phyloP scores from a whole-genome alignment of 2,113 vertebrate species.

The Zingel zingel region DNA sequence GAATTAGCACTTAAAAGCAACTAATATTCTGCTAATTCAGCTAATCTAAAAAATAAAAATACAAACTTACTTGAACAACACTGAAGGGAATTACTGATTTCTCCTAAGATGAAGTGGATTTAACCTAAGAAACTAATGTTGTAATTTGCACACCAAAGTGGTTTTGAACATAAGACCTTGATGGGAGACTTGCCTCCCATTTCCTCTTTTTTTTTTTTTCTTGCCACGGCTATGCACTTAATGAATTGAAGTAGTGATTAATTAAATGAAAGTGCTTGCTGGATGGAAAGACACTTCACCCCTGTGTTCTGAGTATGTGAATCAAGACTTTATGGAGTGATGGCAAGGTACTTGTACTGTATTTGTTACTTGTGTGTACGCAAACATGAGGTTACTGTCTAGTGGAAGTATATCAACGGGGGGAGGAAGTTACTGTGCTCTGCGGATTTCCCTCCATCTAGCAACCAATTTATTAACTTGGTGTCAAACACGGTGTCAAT shows the following conservation, averaged over 20 bases:
- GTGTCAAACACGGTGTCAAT: conserved; percentile 62
- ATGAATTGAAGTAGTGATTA: conserved; percentile 73
- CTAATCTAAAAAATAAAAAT: not conserved
- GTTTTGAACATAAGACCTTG: conserved; percentile 53
- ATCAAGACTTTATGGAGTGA: conserved; percentile 61
- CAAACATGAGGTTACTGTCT: conserved; percentile 53
- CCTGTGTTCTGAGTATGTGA: conserved; percentile 62
- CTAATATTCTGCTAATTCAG: not conserved
- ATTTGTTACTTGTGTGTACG: conserved; percentile 35
- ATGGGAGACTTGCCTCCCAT: conserved; percentile 34
- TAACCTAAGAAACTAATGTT: conserved; percentile 43
- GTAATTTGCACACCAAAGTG: conserved; percentile 50
- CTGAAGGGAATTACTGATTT: not conserved
- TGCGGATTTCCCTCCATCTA: conserved; percentile 48
- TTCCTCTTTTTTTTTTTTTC: conserved; percentile 17
- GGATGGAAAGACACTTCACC: conserved; percentile 67
- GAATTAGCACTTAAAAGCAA: not conserved
- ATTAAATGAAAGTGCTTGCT: conserved; percentile 53
- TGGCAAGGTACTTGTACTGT: conserved; percentile 44
- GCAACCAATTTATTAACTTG: conserved; percentile 65
- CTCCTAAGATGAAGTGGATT: conserved; percentile 9
- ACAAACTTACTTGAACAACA: not conserved
- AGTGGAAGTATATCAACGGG: conserved; percentile 26
- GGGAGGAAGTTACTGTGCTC: conserved; percentile 46
- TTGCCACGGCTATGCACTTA: conserved; percentile 48